Conservation (phyloP, 2,888 invertebrate genomes). For the Meghimatium bilineatum region DNA sequence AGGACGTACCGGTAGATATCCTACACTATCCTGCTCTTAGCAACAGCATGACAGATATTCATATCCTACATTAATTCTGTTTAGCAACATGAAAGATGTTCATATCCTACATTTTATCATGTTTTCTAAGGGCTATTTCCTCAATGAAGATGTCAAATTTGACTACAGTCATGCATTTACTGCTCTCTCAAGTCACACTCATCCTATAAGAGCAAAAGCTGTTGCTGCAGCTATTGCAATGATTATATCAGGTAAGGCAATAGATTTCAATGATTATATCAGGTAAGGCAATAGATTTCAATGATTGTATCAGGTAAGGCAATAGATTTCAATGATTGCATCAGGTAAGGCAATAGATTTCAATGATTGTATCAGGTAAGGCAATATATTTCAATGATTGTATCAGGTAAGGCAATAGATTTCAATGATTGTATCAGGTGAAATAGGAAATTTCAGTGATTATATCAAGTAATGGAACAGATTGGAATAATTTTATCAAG, state of each 20-base stretch:
- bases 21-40: too few relatives aligned
- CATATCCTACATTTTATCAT: background rate
- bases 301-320: too few relatives aligned
- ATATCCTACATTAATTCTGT: too few relatives aligned
- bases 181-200: background rate
- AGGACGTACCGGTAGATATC: too few relatives aligned
- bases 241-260: slow-evolving; percentile 1
- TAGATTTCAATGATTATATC: background rate
- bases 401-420: too few relatives aligned
- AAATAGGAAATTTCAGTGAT: too few relatives aligned
- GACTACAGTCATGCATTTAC: background rate
- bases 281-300: too few relatives aligned
- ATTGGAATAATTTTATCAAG: too few relatives aligned
- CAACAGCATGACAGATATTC: too few relatives aligned
- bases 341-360: background rate
- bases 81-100: too few relatives aligned
- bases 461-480: too few relatives aligned
- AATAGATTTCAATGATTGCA: background rate
- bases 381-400: background rate
- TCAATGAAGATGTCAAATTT: background rate
- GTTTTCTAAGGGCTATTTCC: background rate
- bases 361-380: background rate
- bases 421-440: too few relatives aligned
- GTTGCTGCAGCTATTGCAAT: slow-evolving; percentile 8
- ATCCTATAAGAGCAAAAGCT: background rate